Conservation (phyloP, 2,113 vertebrate species). For the Cryptomyrus ogoouensis region DNA sequence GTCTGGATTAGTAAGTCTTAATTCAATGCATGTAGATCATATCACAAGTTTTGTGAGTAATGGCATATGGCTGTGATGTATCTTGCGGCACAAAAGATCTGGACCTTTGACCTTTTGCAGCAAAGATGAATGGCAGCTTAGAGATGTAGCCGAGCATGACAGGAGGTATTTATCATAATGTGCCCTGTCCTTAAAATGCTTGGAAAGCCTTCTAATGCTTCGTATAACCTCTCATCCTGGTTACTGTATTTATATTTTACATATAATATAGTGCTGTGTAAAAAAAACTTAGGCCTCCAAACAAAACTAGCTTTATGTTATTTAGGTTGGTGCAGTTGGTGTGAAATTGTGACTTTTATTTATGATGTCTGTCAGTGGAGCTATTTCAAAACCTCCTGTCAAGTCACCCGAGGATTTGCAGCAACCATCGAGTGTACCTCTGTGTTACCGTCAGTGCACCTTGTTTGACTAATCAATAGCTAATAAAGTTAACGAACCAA, state of each 20-base stretch:
- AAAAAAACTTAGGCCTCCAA: not conserved
- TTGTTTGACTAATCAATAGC: not conserved
- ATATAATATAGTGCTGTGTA: not conserved
- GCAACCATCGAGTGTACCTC: not conserved
- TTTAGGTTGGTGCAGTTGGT: not conserved
- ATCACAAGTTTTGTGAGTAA: not conserved
- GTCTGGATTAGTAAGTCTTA: not conserved
- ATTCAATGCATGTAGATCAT: not conserved
- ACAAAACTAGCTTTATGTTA: no score
- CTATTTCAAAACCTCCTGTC: not conserved
- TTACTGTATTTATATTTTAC: not conserved
- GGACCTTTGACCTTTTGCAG: not conserved
- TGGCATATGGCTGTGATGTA: not conserved
- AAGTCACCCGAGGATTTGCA: not conserved
- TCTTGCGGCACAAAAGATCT: not conserved
- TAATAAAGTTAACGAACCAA: not conserved
- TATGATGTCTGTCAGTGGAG: not conserved
- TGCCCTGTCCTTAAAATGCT: not conserved
- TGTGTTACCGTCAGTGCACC: not conserved
- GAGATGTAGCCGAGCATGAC: not conserved
- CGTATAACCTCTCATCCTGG: not conserved
- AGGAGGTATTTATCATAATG: not conserved
- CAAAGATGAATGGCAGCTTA: not conserved
- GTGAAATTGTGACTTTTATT: not conserved
- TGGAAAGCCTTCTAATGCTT: not conserved